These are phyloP conservation scores for Galemys pyrenaicus DNA, from an alignment of 2,113 vertebrate genomes.

Conservation along the genomic window DNA sequence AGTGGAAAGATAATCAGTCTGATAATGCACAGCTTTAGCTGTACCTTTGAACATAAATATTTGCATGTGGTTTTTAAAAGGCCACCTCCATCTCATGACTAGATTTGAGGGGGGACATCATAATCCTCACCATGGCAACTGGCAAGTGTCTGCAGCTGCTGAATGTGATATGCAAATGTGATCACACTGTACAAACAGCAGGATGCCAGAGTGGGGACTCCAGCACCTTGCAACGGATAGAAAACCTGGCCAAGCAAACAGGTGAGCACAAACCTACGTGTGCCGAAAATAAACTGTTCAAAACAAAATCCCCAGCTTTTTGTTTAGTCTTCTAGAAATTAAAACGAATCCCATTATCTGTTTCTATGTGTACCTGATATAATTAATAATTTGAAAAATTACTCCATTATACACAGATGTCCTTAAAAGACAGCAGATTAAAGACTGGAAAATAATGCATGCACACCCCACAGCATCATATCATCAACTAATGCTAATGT, in stretches of 20 bases:
- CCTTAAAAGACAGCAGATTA: neutral
- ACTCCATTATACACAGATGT: neutral
- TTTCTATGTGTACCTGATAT: neutral
- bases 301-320: neutral
- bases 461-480: neutral
- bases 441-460: neutral
- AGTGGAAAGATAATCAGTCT: neutral
- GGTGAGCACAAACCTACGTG: neutral
- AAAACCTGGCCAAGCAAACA: neutral
- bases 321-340: neutral
- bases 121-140: constrained; percentile 49
- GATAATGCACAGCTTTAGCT: neutral
- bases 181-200: neutral
- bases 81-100: neutral
- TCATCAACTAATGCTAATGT: neutral
- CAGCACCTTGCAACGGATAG: neutral
- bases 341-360: neutral
- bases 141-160: neutral
- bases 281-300: neutral
- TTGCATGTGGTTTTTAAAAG: constrained; percentile 59
- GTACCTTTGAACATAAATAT: constrained; percentile 45
- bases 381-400: neutral
- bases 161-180: neutral
- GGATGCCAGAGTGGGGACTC: neutral
- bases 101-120: neutral